A percentile compares a stretch with the other conserved stretches of the same genome.
phyloP scores from a whole-genome alignment of 2,797 vertebrate species.

The Cygnus olor region DNA sequence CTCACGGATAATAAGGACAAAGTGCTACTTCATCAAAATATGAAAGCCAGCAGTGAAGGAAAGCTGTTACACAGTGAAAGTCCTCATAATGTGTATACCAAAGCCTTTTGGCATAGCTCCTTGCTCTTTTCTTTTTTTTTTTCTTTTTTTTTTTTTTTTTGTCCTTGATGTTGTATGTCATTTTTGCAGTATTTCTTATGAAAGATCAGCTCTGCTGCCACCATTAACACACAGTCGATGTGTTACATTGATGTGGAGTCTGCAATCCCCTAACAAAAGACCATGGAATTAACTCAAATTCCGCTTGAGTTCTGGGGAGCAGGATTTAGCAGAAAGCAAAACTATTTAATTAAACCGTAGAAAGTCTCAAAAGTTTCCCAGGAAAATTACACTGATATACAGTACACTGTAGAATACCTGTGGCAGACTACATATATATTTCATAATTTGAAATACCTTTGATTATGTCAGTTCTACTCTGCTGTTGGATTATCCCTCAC shows the following conservation, averaged over 20 bases:
- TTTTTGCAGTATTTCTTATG: background rate
- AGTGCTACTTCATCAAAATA: constrained; percentile 6
- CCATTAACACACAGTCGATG: fast-evolving
- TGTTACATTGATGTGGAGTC: background rate
- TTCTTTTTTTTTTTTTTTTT: background rate
- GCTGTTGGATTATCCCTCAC: background rate
- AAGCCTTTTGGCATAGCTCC: background rate
- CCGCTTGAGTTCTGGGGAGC: background rate
- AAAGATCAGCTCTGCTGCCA: background rate
- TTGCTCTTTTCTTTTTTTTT: background rate
- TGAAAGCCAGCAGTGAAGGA: background rate
- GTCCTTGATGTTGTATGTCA: background rate
- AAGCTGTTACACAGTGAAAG: background rate
- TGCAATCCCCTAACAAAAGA: background rate
- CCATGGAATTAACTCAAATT: background rate
- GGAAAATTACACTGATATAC: background rate
- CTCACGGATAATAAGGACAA: background rate
- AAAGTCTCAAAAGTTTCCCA: background rate
- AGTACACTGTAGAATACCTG: background rate
- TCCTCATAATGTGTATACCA: background rate
- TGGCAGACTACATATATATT: background rate
- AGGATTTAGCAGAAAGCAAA: background rate
- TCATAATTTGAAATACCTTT: background rate
- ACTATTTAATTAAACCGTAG: background rate
- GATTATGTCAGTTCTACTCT: background rate